Evolutionary conservation across 2,797 vertebrate genomes (phyloP).

Genomic region (Anabas testudineus): DNA sequence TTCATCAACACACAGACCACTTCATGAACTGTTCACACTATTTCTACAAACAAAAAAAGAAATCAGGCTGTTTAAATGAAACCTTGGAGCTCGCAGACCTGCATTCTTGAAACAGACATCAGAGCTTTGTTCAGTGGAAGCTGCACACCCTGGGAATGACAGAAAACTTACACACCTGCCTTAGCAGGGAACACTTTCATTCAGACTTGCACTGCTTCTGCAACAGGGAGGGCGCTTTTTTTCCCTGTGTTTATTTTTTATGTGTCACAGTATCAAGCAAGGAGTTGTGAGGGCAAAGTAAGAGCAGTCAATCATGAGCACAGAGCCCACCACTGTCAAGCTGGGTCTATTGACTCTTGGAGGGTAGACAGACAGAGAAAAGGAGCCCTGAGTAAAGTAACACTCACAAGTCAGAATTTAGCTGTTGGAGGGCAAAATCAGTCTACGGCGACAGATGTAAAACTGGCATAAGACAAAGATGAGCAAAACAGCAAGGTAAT

Average conservation of each 20-base stretch:
- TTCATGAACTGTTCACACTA: neutral
- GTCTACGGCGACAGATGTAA: no score
- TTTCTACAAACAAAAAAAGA: constrained; percentile 12
- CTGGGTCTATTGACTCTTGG: constrained; percentile 8
- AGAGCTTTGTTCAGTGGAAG: constrained; percentile 20
- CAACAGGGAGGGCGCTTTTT: constrained; percentile 11
- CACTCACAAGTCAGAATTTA: neutral
- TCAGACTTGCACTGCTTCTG: constrained; percentile 12
- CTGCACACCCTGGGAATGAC: constrained; percentile 10
- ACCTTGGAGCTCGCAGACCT: neutral
- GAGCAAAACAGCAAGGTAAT: neutral
- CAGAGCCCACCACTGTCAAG: constrained; percentile 8
- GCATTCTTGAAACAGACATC: constrained; percentile 20
- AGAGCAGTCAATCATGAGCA: constrained; percentile 26
- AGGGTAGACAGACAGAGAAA: neutral
- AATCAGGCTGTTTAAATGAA: constrained; percentile 26
- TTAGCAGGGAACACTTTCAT: constrained; percentile 10
- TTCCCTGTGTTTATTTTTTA: neutral
- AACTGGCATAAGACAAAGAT: neutral
- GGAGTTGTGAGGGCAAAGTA: constrained; percentile 8
- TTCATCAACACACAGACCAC: constrained; percentile 6
- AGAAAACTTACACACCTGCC: constrained; percentile 16
- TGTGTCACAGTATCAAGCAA: constrained; percentile 12
- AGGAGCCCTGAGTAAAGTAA: neutral
- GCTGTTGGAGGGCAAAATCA: neutral